Conservation (phyloP, 2,113 vertebrate species). For the Vireo altiloquus region DNA sequence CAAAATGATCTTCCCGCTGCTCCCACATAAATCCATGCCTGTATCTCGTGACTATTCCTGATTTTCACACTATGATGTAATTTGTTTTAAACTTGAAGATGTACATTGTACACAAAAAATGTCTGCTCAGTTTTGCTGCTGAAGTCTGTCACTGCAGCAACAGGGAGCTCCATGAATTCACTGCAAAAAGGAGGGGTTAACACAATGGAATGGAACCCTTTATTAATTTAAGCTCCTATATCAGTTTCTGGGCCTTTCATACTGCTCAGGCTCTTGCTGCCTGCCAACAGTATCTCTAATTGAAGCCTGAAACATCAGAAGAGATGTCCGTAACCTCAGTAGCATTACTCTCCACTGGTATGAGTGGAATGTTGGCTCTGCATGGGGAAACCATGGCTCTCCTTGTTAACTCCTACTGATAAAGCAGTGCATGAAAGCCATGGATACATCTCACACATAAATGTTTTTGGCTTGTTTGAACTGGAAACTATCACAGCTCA, state of each 20-base stretch:
- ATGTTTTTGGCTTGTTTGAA: not conserved
- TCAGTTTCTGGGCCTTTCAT: not conserved
- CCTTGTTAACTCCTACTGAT: not conserved
- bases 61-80: not conserved
- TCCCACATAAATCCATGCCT: not conserved
- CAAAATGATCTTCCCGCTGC: not conserved
- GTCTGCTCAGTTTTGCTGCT: not conserved
- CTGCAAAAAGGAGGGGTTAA: not conserved
- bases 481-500: not conserved
- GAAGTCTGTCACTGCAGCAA: not conserved
- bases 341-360: not conserved
- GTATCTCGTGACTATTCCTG: fast-evolving
- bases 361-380: constrained; percentile 42
- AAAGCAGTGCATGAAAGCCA: not conserved
- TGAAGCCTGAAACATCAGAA: constrained; percentile 45
- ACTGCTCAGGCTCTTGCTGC: not conserved
- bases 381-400: not conserved
- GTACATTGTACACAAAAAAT: not conserved
- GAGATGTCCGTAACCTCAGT: not conserved
- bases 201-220: not conserved
- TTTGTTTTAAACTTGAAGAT: not conserved
- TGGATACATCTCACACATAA: not conserved
- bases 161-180: not conserved
- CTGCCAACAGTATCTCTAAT: not conserved
- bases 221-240: not conserved